Base-by-base conservation (phyloP, 2,888 invertebrate genomes). In the Tribolium freemani region DNA sequence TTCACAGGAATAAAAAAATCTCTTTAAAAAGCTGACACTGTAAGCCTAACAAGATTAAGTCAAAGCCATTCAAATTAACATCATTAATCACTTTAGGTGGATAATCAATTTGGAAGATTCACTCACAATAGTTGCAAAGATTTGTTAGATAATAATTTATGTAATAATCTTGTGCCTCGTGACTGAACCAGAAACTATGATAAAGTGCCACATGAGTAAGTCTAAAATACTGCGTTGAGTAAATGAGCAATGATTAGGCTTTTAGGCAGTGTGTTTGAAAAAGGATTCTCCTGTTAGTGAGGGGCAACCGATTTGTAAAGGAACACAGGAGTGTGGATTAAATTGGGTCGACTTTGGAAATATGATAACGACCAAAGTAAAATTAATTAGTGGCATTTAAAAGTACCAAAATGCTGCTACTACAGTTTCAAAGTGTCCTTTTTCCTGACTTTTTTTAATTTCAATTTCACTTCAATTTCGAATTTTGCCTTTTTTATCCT, bases 131-230 rank as follows among this genome's bases (percentile, higher is more conserved):
- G 5, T 16, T 13, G 13, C 11, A 26, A 61, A 30, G 30, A 26
- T 26, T 58, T 44, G n/a, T n/a, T 11, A 13, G 26, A 21, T 21
- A 60, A 26, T n/a, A 16, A 16, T 16, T 16, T 26, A 16, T 9
- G 50, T 61, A 48, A 61, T 48, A 61, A 61, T 61, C 50, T 61
- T 4, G 21, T 46, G 30, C 10, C 9, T 51, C 51, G 48, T 60
- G 38, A 63, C 51, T 38, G 51, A 51, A 21, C 51, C 51, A 51
- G 51, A 51, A 63, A 63, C 50, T 63, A 48, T 51, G 20, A 50
- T 63, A 38, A 51, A 38, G 30, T 5, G 4, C 8, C 51, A 63
- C 63, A 21, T 63, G 16, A 16, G 16, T 60, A 60, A 63, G 30
- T 26, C 16, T 45, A 46, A 58, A 46, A 11, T 11, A 16, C 38